Base-by-base conservation (phyloP, 2,113 vertebrate species). In the Chaetodon auriga region DNA sequence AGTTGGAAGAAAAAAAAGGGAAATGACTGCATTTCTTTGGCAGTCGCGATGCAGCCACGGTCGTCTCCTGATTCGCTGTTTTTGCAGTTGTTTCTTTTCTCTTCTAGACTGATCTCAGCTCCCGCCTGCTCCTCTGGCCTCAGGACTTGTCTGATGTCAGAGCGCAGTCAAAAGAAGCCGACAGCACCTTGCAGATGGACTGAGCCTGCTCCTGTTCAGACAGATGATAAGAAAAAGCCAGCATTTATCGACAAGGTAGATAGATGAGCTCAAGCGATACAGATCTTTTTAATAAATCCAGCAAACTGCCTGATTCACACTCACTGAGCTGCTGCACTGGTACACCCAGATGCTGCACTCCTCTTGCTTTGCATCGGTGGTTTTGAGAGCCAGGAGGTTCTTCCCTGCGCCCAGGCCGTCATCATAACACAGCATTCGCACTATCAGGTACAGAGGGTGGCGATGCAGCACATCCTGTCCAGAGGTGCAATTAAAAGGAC, bases 371-470 rank as follows among this genome's bases (percentile, higher is more conserved):
- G 94, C 87, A 21, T 99, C 96, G 0, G 98, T 97, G 89, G 98
- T 99, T 92, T 97, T 99, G 87, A 99, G 92, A 16, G 97, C 98
- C 87, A 99, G 88, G 55, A 99, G 94, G 93, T 98, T 98, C 85
- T 95, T 98, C 19, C 98, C 98, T 0, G 97, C 96, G 2, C 97
- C 97, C 53, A 99, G 95, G 6, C 98, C 98, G 0, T 99, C 97
- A 0, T 99, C 98, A 0, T 99, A 99, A 84, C 98, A 99, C 87
- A 99, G 96, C 98, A 99, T 99, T 23, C 96, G 95, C 51, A 99
- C 95, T 8, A 99, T 98, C 74, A 99, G 87, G 89, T 97, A 98
- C 10, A 99, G 96, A 0, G 98, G 96, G 1, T 99, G 97, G 63
- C 98, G 95, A 2, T 99, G 98, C 68, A 99, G 74, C 73, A 99